Conservation (phyloP, 2,113 vertebrate species). For the Syrmaticus mikado region DNA sequence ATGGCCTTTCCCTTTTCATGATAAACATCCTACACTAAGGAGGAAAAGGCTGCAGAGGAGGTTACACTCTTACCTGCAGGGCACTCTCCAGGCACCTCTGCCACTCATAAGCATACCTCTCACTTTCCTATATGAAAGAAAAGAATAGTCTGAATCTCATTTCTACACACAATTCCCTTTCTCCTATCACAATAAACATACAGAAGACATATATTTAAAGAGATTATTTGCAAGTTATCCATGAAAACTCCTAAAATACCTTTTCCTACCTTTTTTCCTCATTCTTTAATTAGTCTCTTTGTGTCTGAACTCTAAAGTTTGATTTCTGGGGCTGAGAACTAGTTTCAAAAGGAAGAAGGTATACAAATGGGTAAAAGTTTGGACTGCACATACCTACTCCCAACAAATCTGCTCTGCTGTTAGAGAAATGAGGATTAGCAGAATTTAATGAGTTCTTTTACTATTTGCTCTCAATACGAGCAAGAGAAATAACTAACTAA, state of each 20-base stretch:
- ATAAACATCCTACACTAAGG: neutral
- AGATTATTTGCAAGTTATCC: neutral
- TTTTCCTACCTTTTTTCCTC: neutral
- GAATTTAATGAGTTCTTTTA: neutral
- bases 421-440: neutral
- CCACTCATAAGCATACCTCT: slow-evolving; percentile 97
- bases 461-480: neutral
- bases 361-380: neutral
- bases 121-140: slow-evolving; percentile 87
- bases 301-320: neutral
- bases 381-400: neutral
- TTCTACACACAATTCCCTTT: neutral
- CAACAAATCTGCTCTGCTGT: neutral
- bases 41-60: neutral
- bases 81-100: slow-evolving; percentile 94
- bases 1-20: neutral
- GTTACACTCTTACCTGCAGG: slow-evolving; percentile 83
- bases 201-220: neutral
- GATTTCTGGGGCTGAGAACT: neutral
- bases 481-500: neutral
- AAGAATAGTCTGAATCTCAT: neutral
- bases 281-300: neutral
- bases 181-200: neutral
- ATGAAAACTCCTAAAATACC: neutral
- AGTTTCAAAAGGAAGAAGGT: neutral